Evolutionary conservation across 2,113 vertebrate genomes (phyloP).

Genomic region (Notarius lentiginosus): DNA sequence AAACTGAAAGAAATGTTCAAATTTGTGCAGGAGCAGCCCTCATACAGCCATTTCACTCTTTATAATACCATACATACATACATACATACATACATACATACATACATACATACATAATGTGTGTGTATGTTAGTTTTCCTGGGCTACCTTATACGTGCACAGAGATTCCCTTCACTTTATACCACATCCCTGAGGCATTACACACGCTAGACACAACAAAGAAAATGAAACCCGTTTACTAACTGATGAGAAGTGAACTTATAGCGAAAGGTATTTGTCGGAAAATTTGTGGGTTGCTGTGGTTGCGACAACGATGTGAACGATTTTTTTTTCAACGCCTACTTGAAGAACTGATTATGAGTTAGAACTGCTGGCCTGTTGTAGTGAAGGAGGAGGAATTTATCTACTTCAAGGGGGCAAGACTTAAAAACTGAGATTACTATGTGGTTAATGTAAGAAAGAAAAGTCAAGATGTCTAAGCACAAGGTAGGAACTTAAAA

Average conservation of each 20-base stretch:
- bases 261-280: background rate
- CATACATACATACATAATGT: no score
- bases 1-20: background rate
- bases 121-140: background rate
- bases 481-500: background rate
- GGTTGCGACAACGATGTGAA: background rate
- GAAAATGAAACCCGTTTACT: background rate
- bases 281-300: background rate
- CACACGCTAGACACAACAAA: background rate
- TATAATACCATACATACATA: no score
- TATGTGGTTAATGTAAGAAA: background rate
- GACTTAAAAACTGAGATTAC: background rate
- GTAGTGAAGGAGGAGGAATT: background rate
- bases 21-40: background rate
- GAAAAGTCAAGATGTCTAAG: background rate
- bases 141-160: background rate
- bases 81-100: no score
- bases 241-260: background rate
- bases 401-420: background rate
- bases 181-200: background rate
- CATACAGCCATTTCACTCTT: background rate
- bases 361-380: background rate
- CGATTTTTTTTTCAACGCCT: background rate
- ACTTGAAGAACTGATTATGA: background rate
- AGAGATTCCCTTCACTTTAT: background rate